phyloP scores from a whole-genome alignment of 2,888 invertebrate genomes.

The Hirtodrosophila histrioides region DNA sequence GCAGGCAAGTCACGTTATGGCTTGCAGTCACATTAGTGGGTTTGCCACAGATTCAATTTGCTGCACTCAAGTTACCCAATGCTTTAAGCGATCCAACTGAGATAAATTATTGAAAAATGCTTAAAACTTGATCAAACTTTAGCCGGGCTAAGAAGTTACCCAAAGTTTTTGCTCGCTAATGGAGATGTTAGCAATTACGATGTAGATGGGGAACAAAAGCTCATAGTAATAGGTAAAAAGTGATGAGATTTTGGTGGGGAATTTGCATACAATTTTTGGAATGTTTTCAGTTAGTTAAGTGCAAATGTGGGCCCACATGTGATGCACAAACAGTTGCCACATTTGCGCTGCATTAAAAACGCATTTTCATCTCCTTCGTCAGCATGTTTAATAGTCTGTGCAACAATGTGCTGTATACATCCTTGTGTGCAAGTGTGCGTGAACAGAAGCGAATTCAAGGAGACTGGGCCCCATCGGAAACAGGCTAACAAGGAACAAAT shows the following conservation, averaged over 20 bases:
- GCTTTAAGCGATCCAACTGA: conserved; percentile 11
- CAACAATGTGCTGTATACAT: conserved; percentile 59
- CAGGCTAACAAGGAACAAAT: background rate
- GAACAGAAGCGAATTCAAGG: conserved; percentile 33
- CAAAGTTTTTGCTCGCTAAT: conserved; percentile 24
- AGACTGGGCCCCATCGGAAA: background rate
- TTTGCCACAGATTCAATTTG: conserved; percentile 49
- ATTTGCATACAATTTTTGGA: conserved; percentile 37
- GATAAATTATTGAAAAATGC: conserved; percentile 9
- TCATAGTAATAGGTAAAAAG: background rate
- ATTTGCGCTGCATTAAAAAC: conserved; percentile 75
- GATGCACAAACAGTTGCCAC: conserved; percentile 58
- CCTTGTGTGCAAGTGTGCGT: conserved; percentile 8
- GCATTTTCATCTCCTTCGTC: conserved; percentile 59
- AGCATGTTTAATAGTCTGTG: conserved; percentile 66
- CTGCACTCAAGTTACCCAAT: conserved; percentile 7
- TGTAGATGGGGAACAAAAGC: background rate
- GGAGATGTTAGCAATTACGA: conserved; percentile 21
- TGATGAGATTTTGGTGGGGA: conserved; percentile 15
- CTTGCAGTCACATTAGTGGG: conserved; percentile 39
- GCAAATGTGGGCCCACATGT: conserved; percentile 26
- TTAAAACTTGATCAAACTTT: background rate
- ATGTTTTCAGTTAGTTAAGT: conserved; percentile 43
- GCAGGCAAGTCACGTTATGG: conserved; percentile 57
- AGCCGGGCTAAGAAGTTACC: background rate